Evolutionary conservation across 2,888 invertebrate species (phyloP).

Genomic region (Eilema caniola): DNA sequence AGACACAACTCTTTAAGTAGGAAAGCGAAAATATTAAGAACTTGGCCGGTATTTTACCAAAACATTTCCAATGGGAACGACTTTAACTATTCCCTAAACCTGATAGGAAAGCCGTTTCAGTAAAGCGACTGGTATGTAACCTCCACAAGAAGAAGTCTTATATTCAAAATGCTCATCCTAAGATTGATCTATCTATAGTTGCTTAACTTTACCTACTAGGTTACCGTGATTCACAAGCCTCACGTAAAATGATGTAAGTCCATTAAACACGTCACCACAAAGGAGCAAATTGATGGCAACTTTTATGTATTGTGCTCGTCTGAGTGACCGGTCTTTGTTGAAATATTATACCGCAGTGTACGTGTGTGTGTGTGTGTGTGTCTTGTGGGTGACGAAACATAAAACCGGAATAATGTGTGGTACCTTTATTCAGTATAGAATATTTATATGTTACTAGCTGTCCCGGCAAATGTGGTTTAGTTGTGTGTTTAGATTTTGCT

Average conservation of each 20-base stretch:
- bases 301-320: slow-evolving; percentile 15
- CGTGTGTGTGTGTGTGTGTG: background rate
- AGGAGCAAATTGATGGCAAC: slow-evolving; percentile 19
- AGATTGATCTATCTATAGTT: background rate
- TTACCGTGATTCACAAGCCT: too few relatives aligned
- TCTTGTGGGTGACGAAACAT: background rate
- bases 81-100: too few relatives aligned
- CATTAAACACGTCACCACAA: slow-evolving; percentile 15
- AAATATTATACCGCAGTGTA: slow-evolving; percentile 9
- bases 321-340: slow-evolving; percentile 22
- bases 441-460: background rate
- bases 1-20: slow-evolving; percentile 15
- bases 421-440: background rate
- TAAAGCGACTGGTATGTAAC: too few relatives aligned
- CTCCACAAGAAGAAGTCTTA: too few relatives aligned
- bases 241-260: background rate
- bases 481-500: too few relatives aligned
- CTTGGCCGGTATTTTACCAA: slow-evolving; percentile 19
- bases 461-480: background rate
- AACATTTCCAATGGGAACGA: too few relatives aligned
- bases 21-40: slow-evolving; percentile 19
- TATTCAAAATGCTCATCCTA: background rate
- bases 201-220: too few relatives aligned
- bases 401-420: background rate
- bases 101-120: too few relatives aligned